Percentiles rank a stretch among this genome's conserved stretches.
phyloP scores from a whole-genome alignment of 2,113 vertebrate species.

The Fukomys damarensis region DNA sequence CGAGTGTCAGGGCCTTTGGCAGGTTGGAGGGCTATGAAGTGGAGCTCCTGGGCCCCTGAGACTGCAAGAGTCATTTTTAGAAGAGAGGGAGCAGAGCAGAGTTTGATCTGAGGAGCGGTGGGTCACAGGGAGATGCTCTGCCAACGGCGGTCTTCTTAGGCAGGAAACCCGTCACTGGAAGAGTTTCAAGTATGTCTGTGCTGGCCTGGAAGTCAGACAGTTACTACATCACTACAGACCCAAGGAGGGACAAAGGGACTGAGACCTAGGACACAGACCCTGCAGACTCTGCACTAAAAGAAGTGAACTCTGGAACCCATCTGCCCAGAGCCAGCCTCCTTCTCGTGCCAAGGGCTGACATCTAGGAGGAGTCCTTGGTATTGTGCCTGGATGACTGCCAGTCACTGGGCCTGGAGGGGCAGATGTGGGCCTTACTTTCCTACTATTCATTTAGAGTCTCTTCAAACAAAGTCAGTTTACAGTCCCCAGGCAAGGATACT shows the following conservation, averaged over 20 bases:
- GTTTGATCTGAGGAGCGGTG: neutral
- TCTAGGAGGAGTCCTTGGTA: neutral
- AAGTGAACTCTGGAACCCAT: neutral
- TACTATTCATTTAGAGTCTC: neutral
- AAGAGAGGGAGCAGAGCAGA: neutral
- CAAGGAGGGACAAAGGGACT: neutral
- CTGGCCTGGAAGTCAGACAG: neutral
- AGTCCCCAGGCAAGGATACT: neutral
- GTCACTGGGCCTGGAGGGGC: neutral
- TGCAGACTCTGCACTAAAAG: neutral
- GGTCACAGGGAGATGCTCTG: neutral
- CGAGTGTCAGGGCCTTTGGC: neutral
- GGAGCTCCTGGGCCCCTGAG: neutral
- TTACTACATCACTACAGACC: neutral
- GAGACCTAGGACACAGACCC: neutral
- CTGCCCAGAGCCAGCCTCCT: neutral
- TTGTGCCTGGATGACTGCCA: neutral
- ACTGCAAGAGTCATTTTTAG: neutral
- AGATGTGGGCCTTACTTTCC: neutral
- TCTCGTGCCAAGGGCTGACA: neutral
- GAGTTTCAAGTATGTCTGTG: neutral
- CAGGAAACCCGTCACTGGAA: neutral
- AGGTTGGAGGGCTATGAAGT: neutral
- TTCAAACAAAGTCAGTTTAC: neutral
- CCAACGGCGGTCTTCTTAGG: neutral